phyloP scores from a whole-genome alignment of 2,888 invertebrate genomes.

The Chirona hameri region DNA sequence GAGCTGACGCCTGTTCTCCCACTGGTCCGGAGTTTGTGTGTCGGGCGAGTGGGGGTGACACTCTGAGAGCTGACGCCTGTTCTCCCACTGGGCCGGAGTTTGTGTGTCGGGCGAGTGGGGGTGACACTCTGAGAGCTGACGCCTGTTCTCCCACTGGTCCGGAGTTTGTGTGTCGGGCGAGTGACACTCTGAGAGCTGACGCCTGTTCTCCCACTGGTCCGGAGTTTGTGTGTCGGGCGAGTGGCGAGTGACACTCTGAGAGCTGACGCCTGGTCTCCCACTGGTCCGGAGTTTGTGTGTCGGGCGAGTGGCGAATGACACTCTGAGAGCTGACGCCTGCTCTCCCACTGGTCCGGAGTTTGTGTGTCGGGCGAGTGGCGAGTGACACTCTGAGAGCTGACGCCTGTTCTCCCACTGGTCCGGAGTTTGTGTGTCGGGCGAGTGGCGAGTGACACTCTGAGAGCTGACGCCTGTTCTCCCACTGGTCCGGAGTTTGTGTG shows the following conservation, averaged over 20 bases:
- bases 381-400: not conserved
- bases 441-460: not conserved
- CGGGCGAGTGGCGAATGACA: not conserved
- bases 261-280: not conserved
- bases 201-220: not conserved
- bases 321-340: not conserved
- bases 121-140: not conserved
- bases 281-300: not conserved
- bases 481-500: not conserved
- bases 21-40: not conserved
- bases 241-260: not conserved
- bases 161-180: not conserved
- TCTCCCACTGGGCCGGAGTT: not conserved
- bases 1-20: not conserved
- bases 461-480: not conserved
- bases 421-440: not conserved
- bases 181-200: not conserved
- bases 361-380: not conserved
- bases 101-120: not conserved
- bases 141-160: not conserved
- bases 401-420: not conserved
- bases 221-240: not conserved
- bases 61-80: not conserved
- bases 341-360: not conserved
- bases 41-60: not conserved